These are phyloP conservation scores for Patella vulgata DNA, from an alignment of 1,140 invertebrate genomes.

Conservation along the genomic window DNA sequence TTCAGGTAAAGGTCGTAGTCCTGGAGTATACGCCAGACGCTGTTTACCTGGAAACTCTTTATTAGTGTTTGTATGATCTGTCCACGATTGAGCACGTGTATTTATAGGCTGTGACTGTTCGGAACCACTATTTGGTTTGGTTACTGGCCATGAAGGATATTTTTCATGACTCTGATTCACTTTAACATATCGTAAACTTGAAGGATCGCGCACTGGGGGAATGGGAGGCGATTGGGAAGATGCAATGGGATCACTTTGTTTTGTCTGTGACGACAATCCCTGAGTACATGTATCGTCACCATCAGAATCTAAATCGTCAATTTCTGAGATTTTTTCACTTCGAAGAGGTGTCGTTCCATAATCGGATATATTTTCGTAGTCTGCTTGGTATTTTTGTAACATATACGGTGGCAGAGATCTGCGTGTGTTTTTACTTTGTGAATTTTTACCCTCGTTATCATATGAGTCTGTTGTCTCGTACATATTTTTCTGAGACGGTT, in stretches of 20 bases:
- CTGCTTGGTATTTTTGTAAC: conserved; percentile 35
- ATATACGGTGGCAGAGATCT: conserved; percentile 37
- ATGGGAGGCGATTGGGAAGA: conserved; percentile 42
- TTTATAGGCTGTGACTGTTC: conserved; percentile 39
- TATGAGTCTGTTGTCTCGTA: conserved; percentile 10
- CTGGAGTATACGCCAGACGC: conserved; percentile 31
- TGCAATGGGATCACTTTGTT: conserved; percentile 13
- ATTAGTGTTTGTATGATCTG: conserved; percentile 39
- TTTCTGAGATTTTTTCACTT: conserved; percentile 41
- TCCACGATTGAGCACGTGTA: conserved; percentile 39
- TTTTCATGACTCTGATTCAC: conserved; percentile 80
- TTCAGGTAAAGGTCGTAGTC: conserved; percentile 35
- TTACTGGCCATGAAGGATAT: conserved; percentile 80
- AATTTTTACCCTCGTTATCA: conserved; percentile 28
- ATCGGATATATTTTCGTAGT: conserved; percentile 33
- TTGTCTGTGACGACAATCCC: conserved; percentile 21
- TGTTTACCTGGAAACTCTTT: conserved; percentile 39
- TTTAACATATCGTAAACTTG: conserved; percentile 73
- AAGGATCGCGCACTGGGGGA: conserved; percentile 75
- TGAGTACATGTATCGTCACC: conserved; percentile 9
- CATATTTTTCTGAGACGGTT: neutral
- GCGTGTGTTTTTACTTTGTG: conserved; percentile 22
- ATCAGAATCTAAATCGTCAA: conserved; percentile 38
- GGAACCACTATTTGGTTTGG: conserved; percentile 36
- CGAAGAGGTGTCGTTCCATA: conserved; percentile 16